Conservation (phyloP, 2,113 vertebrate species). For the Oreotrochilus melanogaster region DNA sequence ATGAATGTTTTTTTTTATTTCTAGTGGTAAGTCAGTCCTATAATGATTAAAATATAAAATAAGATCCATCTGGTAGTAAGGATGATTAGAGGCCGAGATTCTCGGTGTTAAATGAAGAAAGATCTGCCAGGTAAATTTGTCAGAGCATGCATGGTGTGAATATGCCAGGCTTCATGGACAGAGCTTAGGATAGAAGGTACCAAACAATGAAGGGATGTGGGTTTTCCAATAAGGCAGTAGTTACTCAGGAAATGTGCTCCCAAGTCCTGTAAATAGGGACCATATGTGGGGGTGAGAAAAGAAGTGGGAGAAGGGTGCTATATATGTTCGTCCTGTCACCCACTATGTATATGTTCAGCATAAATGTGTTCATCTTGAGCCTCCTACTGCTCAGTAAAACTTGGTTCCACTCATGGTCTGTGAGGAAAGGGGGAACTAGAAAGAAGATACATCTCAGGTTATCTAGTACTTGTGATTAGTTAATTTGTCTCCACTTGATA, state of each 20-base stretch:
- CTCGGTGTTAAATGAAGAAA: background rate
- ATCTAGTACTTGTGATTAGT: background rate
- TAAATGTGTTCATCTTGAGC: slow-evolving; percentile 14
- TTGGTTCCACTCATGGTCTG: background rate
- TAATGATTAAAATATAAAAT: background rate
- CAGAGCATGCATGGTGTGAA: background rate
- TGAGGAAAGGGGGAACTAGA: background rate
- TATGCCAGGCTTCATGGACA: background rate
- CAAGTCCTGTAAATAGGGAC: slow-evolving; percentile 27
- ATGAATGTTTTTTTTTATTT: background rate
- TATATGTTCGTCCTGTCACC: slow-evolving; percentile 38
- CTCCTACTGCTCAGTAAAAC: background rate
- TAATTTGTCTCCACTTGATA: slow-evolving; percentile 1
- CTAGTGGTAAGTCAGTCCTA: background rate
- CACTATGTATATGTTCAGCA: background rate
- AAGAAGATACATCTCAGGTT: background rate
- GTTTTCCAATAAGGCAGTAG: slow-evolving; percentile 1
- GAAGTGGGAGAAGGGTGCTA: slow-evolving; percentile 62
- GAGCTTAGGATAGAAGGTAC: background rate
- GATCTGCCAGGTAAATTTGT: background rate
- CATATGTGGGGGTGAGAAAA: background rate
- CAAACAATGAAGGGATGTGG: slow-evolving; percentile 53
- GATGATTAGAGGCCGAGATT: background rate
- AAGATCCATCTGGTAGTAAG: background rate
- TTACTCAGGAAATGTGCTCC: slow-evolving; percentile 55